Evolutionary conservation across 2,797 vertebrate genomes (phyloP).

Genomic region (Miichthys miiuy): DNA sequence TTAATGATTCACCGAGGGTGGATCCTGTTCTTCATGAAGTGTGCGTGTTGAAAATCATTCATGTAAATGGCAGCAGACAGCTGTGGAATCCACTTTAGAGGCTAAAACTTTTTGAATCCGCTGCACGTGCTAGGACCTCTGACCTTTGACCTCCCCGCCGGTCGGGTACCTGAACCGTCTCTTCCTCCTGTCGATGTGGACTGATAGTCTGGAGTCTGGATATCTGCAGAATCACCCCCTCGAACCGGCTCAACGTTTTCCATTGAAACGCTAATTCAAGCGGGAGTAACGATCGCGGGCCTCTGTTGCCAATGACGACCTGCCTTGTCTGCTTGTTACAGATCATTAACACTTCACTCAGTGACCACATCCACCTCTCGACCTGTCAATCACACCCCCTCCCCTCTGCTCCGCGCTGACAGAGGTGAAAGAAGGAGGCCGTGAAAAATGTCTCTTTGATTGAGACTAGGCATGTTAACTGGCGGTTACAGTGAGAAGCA

Average conservation of each 20-base stretch:
- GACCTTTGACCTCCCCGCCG: conserved; percentile 11
- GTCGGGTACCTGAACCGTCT: too few relatives aligned
- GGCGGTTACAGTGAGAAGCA: background rate
- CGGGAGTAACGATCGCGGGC: conserved; percentile 33
- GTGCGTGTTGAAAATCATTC: conserved; percentile 14
- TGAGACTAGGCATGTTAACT: background rate
- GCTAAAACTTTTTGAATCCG: background rate
- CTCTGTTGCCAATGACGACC: conserved; percentile 45
- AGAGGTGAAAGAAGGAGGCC: conserved; percentile 32
- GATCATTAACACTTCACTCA: conserved; percentile 61
- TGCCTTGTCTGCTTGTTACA: conserved; percentile 55
- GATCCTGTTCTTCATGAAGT: conserved; percentile 26
- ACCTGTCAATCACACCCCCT: conserved; percentile 50
- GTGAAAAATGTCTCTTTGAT: background rate
- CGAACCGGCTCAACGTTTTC: background rate
- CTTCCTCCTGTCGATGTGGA: background rate
- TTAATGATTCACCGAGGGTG: conserved; percentile 47
- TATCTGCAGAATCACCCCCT: background rate
- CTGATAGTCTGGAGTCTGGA: background rate
- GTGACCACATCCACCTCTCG: conserved; percentile 36
- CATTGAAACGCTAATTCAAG: background rate
- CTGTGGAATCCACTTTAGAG: conserved; percentile 14
- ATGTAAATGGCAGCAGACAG: conserved; percentile 28
- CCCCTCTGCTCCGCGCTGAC: background rate
- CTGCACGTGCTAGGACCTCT: background rate